Percentiles rank a stretch among this genome's conserved stretches.
Evolutionary conservation across 2,113 vertebrate genomes (phyloP).

Genomic region (Carettochelys insculpta): DNA sequence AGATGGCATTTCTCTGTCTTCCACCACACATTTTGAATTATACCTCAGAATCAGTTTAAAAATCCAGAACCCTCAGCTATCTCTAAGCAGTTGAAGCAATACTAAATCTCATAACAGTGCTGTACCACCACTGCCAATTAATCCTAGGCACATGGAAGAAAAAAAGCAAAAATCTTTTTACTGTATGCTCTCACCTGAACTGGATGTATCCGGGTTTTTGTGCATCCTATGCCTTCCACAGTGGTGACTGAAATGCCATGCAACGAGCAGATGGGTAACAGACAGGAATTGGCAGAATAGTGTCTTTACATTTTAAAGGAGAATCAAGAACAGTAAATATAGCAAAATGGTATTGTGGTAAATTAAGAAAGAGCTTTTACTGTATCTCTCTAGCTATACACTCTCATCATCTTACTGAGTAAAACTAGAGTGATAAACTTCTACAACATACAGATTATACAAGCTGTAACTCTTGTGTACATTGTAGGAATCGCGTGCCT

Average conservation of each 20-base stretch:
- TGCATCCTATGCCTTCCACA: conserved; percentile 85
- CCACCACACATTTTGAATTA: neutral
- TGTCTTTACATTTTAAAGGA: conserved; percentile 72
- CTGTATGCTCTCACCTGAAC: conserved; percentile 77
- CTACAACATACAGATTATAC: neutral
- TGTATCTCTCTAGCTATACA: neutral
- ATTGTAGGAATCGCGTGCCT: fast-evolving
- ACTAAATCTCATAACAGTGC: neutral
- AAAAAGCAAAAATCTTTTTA: neutral
- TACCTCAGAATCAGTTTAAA: neutral
- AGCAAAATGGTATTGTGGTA: neutral
- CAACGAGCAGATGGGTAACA: conserved; percentile 84
- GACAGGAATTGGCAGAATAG: conserved; percentile 81
- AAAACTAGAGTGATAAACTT: neutral
- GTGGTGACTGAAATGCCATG: conserved; percentile 82
- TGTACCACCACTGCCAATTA: neutral
- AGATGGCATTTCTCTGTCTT: neutral
- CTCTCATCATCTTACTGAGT: neutral
- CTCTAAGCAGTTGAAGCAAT: neutral
- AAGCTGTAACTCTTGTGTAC: neutral
- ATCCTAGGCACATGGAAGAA: neutral
- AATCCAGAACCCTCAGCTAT: neutral
- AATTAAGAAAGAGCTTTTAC: neutral
- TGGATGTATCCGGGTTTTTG: conserved; percentile 81
- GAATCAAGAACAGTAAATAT: neutral